Conservation (phyloP, 2,888 invertebrate genomes). For the Metacarcinus magister region DNA sequence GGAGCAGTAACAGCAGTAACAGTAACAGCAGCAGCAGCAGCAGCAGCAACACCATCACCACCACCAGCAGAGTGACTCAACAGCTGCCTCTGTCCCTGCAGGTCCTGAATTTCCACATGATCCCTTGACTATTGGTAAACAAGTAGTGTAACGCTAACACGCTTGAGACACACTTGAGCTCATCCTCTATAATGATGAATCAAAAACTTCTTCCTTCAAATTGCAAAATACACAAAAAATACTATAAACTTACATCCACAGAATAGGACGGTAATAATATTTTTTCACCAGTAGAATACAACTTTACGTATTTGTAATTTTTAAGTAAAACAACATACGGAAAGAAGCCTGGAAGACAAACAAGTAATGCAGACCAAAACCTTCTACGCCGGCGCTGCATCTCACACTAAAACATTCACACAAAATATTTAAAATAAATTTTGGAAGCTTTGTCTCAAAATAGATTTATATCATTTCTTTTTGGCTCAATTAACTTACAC, state of each 20-base stretch:
- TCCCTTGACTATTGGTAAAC: too few species aligned
- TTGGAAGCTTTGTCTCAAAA: neutral
- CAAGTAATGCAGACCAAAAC: neutral
- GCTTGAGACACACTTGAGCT: neutral
- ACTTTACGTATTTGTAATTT: neutral
- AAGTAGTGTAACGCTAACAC: neutral
- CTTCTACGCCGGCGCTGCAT: neutral
- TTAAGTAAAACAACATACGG: neutral
- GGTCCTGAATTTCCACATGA: neutral
- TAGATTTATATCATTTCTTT: neutral
- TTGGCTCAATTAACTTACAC: neutral
- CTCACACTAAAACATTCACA: neutral
- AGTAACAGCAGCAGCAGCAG: neutral
- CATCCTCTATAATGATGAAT: neutral
- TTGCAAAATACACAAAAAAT: neutral
- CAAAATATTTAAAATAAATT: neutral
- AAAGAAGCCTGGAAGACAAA: conserved; percentile 31
- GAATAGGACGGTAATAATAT: conserved; percentile 26
- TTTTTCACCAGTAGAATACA: neutral
- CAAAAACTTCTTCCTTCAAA: neutral
- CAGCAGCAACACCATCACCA: neutral
- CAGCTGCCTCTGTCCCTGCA: neutral
- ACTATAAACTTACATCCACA: neutral
- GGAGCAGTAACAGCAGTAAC: neutral
- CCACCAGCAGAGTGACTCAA: neutral